phyloP scores from a whole-genome alignment of 1,140 invertebrate species.

The Theocolax elegans region DNA sequence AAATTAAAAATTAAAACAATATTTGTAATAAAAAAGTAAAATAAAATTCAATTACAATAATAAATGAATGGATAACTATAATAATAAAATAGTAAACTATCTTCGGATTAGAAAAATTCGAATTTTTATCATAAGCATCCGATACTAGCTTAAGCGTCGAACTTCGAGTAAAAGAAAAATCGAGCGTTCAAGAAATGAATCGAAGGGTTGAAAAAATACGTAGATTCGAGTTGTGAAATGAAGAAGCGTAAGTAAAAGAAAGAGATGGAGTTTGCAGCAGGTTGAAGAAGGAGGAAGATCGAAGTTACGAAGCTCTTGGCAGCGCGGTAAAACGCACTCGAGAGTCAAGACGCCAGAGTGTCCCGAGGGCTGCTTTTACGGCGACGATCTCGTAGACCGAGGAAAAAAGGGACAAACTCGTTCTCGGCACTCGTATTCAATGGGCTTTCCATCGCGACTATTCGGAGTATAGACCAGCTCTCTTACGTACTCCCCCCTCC shows the following conservation, averaged over 20 bases:
- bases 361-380: constrained; percentile 33
- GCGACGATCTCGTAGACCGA: constrained; percentile 2
- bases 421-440: constrained; percentile 21
- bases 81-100: too few relatives aligned
- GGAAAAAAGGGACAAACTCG: constrained; percentile 39
- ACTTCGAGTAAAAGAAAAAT: constrained; percentile 36
- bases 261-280: not conserved
- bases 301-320: constrained; percentile 1
- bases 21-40: too few relatives aligned
- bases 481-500: not conserved
- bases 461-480: constrained; percentile 19
- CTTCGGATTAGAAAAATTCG: too few relatives aligned
- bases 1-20: too few relatives aligned
- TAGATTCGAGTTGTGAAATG: constrained; percentile 2
- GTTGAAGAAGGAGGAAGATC: not conserved
- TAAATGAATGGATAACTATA: too few relatives aligned
- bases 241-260: constrained; percentile 38
- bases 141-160: constrained; percentile 22
- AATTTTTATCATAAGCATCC: too few relatives aligned
- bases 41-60: too few relatives aligned
- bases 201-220: constrained; percentile 12
- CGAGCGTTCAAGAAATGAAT: constrained; percentile 36
- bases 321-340: constrained; percentile 31
- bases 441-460: constrained; percentile 30
- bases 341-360: not conserved